These are phyloP conservation scores for Microctonus aethiopoides DNA, from an alignment of 2,888 invertebrate genomes.

Conservation along the genomic window DNA sequence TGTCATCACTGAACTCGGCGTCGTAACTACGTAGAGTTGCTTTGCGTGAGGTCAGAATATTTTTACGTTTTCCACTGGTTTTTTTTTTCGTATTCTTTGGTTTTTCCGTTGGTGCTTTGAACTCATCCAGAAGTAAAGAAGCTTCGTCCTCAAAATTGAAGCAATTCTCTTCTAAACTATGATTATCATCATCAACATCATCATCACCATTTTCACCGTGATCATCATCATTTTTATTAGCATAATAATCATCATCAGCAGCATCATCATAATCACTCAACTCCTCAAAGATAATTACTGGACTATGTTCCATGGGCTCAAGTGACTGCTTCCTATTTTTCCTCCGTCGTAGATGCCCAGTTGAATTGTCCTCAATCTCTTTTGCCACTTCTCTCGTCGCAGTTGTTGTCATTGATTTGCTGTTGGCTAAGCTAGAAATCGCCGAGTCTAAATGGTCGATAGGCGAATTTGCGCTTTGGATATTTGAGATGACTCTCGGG, in stretches of 20 bases:
- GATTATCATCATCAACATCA: conserved; percentile 33
- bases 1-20: conserved; percentile 50
- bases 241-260: conserved; percentile 35
- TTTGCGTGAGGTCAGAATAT: conserved; percentile 34
- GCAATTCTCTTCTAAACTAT: conserved; percentile 5
- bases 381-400: conserved; percentile 17
- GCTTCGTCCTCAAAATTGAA: conserved; percentile 28
- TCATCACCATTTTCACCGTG: conserved; percentile 38
- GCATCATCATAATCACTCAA: conserved; percentile 39
- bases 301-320: conserved; percentile 2
- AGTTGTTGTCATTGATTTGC: conserved; percentile 41
- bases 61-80: conserved; percentile 27
- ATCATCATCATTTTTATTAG: conserved; percentile 34
- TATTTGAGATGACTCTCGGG: conserved; percentile 50
- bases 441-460: conserved; percentile 62
- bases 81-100: conserved; percentile 34
- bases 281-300: conserved; percentile 33
- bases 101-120: conserved; percentile 43
- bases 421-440: conserved; percentile 63
- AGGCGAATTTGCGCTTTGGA: conserved; percentile 45
- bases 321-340: conserved; percentile 24
- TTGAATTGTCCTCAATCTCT: conserved; percentile 34
- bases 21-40: conserved; percentile 38
- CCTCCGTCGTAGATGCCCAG: conserved; percentile 35
- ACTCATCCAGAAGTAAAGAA: conserved; percentile 33